Evolutionary conservation across 1,140 invertebrate species (phyloP), one percentile per base, ranked within the genome.

Genomic region (Teleopsis dalmanni): DNA sequence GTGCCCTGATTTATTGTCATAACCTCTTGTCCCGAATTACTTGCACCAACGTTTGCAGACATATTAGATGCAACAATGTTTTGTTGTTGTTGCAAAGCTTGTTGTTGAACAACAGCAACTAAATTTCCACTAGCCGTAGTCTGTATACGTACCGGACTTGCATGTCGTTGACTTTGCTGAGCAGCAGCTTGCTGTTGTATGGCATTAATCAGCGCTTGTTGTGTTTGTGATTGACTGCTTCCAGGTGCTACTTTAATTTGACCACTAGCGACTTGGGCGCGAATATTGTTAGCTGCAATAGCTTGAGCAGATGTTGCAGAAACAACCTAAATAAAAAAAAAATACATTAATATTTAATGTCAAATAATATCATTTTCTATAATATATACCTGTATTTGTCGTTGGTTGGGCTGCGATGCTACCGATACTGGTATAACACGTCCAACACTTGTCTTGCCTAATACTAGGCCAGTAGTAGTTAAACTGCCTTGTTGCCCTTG

Each of bases 101-200:
- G 57, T 14, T 69, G 66, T 40, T 74, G 74, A n/a, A 75, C 73
- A 14, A 75, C 74, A 9, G 75, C 74, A 5, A 76, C 62, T 18
- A 76, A 58, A 26, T 73, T 73, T 11, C 72, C 65, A 36, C 71
- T 69, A 9, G 65, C 61, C 3, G 73, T 65, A 4, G 73, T 73
- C 48, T 76, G 75, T 42, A 76, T 54, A 7, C 75, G 64, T 2
- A 76, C 74, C 3, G 75, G 75, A 56, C 73, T 71, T 9, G 65
- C 67, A 51, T 68, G 69, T 42, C 65, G 61, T 50, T 75, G 75
- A 52, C 64, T 71, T 49, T 74, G 73, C 44, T 66, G 64, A 16
- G 45, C 50, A 5, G 50, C 44, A 3, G 40, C 50, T 47, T 72
- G 54, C 11, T 67, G 47, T 40, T 54, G 52, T 34, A 71, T 52